These are phyloP conservation scores for Chrysolina americana DNA, from an alignment of 2,888 invertebrate species.

Conservation along the genomic window DNA sequence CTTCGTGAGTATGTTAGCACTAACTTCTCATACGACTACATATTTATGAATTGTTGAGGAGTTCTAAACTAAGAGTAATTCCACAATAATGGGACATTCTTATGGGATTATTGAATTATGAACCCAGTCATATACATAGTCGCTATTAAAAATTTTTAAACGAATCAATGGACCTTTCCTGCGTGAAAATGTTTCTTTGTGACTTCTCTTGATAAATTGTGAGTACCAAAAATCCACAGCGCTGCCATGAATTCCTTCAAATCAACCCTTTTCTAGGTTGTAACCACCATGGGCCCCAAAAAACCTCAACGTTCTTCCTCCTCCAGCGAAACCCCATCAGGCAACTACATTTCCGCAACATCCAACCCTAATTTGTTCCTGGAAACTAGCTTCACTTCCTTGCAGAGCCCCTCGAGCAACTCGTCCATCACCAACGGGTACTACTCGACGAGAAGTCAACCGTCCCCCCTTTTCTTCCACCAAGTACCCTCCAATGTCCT, in stretches of 20 bases:
- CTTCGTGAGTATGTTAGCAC: no score
- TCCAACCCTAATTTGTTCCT: slow-evolving; percentile 73
- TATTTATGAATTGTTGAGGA: no score
- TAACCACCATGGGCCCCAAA: slow-evolving; percentile 84
- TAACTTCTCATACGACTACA: no score
- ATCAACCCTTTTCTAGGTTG: slow-evolving; percentile 73
- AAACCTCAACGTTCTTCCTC: slow-evolving; percentile 79
- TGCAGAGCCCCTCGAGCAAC: slow-evolving; percentile 71
- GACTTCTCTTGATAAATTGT: no score
- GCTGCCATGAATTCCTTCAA: not conserved
- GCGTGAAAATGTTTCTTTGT: no score
- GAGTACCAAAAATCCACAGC: not conserved
- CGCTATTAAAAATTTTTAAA: no score
- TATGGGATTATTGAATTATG: no score
- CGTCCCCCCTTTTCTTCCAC: slow-evolving; percentile 59
- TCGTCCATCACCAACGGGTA: slow-evolving; percentile 67
- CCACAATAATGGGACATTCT: no score
- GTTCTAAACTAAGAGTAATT: no score
- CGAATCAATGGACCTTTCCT: no score
- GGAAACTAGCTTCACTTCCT: slow-evolving; percentile 83
- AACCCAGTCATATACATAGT: no score
- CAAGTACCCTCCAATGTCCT: slow-evolving; percentile 16
- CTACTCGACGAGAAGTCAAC: slow-evolving; percentile 63
- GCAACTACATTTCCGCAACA: slow-evolving; percentile 63
- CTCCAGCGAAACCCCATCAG: slow-evolving; percentile 61